Percentiles rank a stretch among this genome's conserved stretches.
These are phyloP conservation scores for Acrobasis consociella DNA, from an alignment of 2,888 invertebrate species.

Conservation along the genomic window DNA sequence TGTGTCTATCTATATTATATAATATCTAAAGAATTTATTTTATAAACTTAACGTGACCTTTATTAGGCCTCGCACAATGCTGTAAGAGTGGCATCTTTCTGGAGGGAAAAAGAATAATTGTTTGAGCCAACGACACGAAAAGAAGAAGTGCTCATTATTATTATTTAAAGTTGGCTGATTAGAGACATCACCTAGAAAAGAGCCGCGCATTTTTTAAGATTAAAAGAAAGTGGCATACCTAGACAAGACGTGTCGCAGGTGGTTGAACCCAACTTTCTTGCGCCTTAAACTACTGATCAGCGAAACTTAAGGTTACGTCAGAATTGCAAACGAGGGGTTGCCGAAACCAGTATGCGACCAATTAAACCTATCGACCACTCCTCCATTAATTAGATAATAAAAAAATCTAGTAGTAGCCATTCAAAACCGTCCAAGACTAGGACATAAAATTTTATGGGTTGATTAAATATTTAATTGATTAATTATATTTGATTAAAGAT, in stretches of 20 bases:
- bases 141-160: no score
- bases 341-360: background rate
- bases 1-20: no score
- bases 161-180: no score
- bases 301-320: constrained; percentile 4
- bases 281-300: background rate
- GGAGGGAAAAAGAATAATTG: no score
- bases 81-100: no score
- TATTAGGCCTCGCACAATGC: no score
- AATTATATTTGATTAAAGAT: background rate
- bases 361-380: background rate
- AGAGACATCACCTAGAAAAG: no score
- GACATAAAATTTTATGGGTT: constrained; percentile 7
- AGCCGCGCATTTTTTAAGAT: background rate
- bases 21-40: no score
- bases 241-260: background rate
- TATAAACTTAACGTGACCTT: no score
- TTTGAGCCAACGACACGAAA: no score
- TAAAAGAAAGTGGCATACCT: no score
- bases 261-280: background rate
- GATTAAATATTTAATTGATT: background rate
- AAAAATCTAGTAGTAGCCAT: constrained; percentile 1
- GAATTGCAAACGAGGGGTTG: background rate
- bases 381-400: constrained; percentile 1
- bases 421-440: background rate